Conservation (phyloP, 2,888 invertebrate genomes). For the Parochlus steinenii region DNA sequence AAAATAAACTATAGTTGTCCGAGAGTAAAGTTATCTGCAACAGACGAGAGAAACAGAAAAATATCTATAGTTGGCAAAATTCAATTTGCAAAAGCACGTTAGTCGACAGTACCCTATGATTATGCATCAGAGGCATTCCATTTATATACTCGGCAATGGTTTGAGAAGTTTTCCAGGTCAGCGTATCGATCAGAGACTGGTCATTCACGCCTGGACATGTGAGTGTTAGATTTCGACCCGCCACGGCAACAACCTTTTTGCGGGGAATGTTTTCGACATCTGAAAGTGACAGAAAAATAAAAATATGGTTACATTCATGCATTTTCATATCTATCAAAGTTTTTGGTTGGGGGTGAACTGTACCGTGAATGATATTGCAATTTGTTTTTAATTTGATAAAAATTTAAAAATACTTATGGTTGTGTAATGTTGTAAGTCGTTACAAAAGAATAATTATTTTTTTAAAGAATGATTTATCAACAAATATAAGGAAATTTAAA, state of each 20-base stretch:
- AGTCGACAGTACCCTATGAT: conserved; percentile 23
- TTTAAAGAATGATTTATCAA: too few species aligned
- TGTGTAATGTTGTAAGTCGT: too few species aligned
- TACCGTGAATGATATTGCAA: too few species aligned
- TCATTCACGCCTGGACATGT: conserved; percentile 51
- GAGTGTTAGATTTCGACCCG: conserved; percentile 46
- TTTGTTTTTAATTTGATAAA: too few species aligned
- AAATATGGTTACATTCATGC: neutral
- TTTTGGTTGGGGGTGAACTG: too few species aligned
- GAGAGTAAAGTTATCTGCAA: conserved; percentile 37
- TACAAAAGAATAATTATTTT: too few species aligned
- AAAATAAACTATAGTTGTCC: conserved; percentile 42
- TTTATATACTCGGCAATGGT: conserved; percentile 32
- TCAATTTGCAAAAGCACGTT: neutral
- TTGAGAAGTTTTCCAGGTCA: conserved; percentile 39
- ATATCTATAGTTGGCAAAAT: neutral
- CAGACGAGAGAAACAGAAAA: conserved; percentile 11
- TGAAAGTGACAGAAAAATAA: conserved; percentile 26
- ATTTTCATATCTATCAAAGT: too few species aligned
- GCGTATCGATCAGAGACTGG: conserved; percentile 41
- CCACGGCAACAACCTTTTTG: conserved; percentile 41
- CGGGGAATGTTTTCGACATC: conserved; percentile 41
- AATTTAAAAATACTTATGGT: too few species aligned
- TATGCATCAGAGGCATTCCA: conserved; percentile 30
- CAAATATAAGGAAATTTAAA: too few species aligned